These are phyloP conservation scores for Trichosurus vulpecula DNA, from an alignment of 2,797 vertebrate species.

Conservation along the genomic window DNA sequence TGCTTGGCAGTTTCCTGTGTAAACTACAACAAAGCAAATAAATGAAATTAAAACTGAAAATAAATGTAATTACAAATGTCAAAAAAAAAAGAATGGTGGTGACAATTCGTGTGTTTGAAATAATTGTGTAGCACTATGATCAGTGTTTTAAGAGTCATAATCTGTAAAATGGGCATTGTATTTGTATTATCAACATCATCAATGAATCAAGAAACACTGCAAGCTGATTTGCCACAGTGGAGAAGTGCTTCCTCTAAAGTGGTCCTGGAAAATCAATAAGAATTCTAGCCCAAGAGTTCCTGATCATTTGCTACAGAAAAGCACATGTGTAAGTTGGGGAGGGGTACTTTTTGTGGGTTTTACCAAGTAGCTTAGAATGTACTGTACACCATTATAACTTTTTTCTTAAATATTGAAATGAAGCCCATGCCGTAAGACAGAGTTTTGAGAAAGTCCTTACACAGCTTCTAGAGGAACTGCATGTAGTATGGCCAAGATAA, in stretches of 20 bases:
- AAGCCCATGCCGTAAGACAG: neutral
- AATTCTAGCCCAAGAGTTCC: neutral
- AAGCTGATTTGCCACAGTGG: neutral
- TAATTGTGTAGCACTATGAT: neutral
- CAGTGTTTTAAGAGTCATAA: neutral
- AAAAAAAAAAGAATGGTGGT: neutral
- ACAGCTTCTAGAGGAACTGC: neutral
- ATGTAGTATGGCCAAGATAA: neutral
- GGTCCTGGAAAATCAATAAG: neutral
- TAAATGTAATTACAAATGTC: slow-evolving; percentile 87
- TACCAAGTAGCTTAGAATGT: neutral
- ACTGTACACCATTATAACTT: neutral
- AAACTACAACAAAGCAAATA: slow-evolving; percentile 82
- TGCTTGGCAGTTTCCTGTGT: slow-evolving; percentile 84
- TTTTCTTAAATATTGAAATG: neutral
- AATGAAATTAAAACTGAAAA: slow-evolving; percentile 85
- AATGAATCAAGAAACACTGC: neutral
- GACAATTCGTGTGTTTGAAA: slow-evolving; percentile 73
- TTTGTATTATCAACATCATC: neutral
- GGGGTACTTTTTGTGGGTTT: neutral
- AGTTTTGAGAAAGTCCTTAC: neutral
- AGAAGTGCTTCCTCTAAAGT: neutral
- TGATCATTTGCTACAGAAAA: neutral
- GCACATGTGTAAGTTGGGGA: neutral
- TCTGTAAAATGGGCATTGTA: neutral